Base-by-base conservation (phyloP, 64 coral and sea anemone species). In the Hydrozoanthus tunicans region DNA sequence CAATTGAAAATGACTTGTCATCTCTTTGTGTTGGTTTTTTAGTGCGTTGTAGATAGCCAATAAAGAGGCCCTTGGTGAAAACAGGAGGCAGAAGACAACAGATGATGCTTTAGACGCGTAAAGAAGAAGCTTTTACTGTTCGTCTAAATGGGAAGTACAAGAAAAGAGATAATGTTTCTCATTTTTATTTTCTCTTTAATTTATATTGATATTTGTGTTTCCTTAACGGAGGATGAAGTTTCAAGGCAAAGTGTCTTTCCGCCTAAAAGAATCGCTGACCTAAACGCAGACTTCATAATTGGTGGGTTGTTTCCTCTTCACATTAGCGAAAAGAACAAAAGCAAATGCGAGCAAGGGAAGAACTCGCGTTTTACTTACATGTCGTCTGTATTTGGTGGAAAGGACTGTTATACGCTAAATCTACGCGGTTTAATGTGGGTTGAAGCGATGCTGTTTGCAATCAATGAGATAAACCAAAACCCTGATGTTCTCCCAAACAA, bases 361-460 rank as follows among this genome's bases (percentile, higher is more conserved):
- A 83, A 86, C 4, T 67, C 83, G 4, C 79, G 79, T 5, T 95
- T 92, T 60, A 23, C 56, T 5, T 96, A 76, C 32, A 92, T 91
- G 80, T 74, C 67, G 5, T 81, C 79, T 4, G 70, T 72, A 7
- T 75, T 82, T 57, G 92, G 92, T 3, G 77, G 6, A 0, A 68
- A 52, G 2, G 52, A 86, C 9, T 99, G 97, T 64, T 96, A 96
- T n/a, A 70, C 43, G 70, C 85, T 99, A 12, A 99, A 99, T 15
- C 20, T 81, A 9, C 90, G 79, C 25, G 96, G 84, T 10, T 52
- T 98, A 5, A 98, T 94, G 93, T 98, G 96, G 96, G 86, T 98
- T 4, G 96, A 98, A 81, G 96, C 96, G 10, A 98, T 94, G 93
- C 7, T 98, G 7, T 98, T 92, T 73, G 96, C 96, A 5, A 94